phyloP scores from a whole-genome alignment of 2,888 invertebrate species.

The Amphimallon solstitiale region DNA sequence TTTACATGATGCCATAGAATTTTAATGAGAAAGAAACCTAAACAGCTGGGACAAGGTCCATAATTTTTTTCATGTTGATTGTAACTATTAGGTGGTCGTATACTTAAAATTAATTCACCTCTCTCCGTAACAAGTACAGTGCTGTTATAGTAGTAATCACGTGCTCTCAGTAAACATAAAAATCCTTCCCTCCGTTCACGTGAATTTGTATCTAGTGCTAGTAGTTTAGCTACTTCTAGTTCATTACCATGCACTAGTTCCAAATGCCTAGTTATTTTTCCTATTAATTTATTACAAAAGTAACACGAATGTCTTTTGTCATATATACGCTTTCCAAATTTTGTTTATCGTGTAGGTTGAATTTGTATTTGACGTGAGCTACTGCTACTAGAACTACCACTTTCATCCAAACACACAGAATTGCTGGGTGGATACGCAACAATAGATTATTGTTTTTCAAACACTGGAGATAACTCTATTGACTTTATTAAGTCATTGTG shows the following conservation, averaged over 20 bases:
- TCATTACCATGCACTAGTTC: conserved; percentile 21
- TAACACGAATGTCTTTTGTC: too few species aligned
- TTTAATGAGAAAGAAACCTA: not conserved
- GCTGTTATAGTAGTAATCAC: conserved; percentile 1
- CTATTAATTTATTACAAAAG: too few species aligned
- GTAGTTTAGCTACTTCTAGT: conserved; percentile 21
- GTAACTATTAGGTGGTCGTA: not conserved
- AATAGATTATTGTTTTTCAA: not conserved
- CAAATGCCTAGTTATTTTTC: conserved; percentile 31
- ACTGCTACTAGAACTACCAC: too few species aligned
- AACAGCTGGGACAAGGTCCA: not conserved
- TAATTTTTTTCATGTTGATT: not conserved
- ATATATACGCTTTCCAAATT: too few species aligned
- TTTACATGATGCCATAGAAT: not conserved
- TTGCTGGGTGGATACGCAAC: too few species aligned
- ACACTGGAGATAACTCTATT: conserved; percentile 12
- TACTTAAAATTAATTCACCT: not conserved
- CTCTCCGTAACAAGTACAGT: not conserved
- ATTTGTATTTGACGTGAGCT: too few species aligned
- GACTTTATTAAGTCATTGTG: not conserved
- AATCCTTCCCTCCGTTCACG: not conserved
- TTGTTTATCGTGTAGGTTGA: too few species aligned
- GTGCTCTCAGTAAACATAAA: not conserved
- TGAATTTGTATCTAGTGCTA: not conserved
- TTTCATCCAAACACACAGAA: too few species aligned